Percentiles rank a stretch among this genome's conserved stretches.
Evolutionary conservation across 2,888 invertebrate species (phyloP).

Genomic region (Endotricha flammealis): DNA sequence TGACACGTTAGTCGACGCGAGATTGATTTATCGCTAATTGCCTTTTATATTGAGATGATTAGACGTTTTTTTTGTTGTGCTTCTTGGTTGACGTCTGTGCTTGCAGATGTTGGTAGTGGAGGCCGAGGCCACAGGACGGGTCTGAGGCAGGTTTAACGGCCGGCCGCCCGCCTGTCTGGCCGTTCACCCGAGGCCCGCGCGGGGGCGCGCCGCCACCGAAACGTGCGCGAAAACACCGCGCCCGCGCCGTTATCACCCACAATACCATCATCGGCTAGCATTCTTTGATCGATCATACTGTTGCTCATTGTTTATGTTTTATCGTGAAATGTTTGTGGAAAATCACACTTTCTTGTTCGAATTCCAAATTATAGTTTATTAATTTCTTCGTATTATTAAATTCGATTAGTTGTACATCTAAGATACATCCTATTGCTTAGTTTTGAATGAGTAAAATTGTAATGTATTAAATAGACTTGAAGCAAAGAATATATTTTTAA

Average conservation of each 20-base stretch:
- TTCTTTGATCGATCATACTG: background rate
- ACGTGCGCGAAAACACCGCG: conserved; percentile 71
- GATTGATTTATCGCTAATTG: background rate
- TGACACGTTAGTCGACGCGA: too few species aligned
- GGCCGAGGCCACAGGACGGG: conserved; percentile 56
- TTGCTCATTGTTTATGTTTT: background rate
- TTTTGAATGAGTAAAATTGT: too few species aligned
- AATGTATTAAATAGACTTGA: too few species aligned
- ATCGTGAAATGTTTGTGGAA: too few species aligned
- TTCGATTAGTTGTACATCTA: too few species aligned
- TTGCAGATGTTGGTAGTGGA: conserved; percentile 33
- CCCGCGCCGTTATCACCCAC: conserved; percentile 36
- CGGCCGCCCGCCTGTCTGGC: conserved; percentile 73
- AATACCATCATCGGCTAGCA: background rate
- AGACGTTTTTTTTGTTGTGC: conserved; percentile 10
- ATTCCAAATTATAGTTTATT: too few species aligned
- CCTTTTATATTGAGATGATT: background rate
- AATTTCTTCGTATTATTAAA: too few species aligned
- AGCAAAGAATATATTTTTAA: too few species aligned
- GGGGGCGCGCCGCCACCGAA: conserved; percentile 48
- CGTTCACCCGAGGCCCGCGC: conserved; percentile 75
- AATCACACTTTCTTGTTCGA: too few species aligned
- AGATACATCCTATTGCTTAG: too few species aligned
- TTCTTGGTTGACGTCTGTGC: conserved; percentile 23
- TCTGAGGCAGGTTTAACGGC: conserved; percentile 73